These are phyloP conservation scores for Spisula subtruncata DNA, from an alignment of 2,888 invertebrate species.

Conservation along the genomic window DNA sequence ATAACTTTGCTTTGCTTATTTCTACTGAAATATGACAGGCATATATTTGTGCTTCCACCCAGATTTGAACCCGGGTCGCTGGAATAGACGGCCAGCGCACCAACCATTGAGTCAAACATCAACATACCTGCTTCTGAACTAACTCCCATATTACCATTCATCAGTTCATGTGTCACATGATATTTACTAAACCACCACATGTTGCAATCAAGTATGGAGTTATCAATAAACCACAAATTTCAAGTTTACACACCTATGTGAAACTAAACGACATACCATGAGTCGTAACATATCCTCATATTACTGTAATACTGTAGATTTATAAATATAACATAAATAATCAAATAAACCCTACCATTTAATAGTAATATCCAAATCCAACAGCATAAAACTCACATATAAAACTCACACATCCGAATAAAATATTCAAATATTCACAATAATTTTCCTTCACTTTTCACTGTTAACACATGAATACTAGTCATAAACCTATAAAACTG, in stretches of 20 bases:
- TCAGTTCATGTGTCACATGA: not conserved
- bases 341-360: not conserved
- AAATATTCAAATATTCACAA: not conserved
- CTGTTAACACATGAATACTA: not conserved
- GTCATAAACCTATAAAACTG: slow-evolving; percentile 17
- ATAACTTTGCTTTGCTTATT: too few species aligned
- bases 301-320: too few species aligned
- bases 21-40: too few species aligned
- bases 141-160: not conserved
- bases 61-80: too few species aligned
- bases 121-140: not conserved
- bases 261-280: not conserved
- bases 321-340: not conserved
- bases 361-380: too few species aligned
- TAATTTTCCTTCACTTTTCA: slow-evolving; percentile 17
- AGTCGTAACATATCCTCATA: not conserved
- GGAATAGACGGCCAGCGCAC: too few species aligned
- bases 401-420: not conserved
- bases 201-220: not conserved
- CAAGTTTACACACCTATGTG: not conserved
- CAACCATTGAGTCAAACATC: not conserved
- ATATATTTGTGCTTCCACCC: too few species aligned
- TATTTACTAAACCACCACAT: not conserved
- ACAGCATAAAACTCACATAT: slow-evolving; percentile 9
- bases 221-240: not conserved